phyloP scores from a whole-genome alignment of 1,140 invertebrate genomes.

The Drosophila parabipectinata region DNA sequence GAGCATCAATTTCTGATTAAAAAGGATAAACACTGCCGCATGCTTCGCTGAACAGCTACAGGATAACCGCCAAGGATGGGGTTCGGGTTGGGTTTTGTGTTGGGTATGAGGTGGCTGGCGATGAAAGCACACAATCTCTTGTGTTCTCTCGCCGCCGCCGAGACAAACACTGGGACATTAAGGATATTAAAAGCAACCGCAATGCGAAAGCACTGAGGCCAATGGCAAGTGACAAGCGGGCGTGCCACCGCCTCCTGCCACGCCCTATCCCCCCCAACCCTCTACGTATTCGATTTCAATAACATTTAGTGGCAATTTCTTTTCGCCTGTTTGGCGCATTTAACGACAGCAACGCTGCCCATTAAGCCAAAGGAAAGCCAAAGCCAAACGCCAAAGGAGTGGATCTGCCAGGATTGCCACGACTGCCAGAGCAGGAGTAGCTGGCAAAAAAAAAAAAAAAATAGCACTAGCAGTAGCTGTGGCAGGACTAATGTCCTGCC shows the following conservation, averaged over 20 bases:
- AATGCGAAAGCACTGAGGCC: constrained; percentile 10
- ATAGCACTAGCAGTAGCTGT: constrained; percentile 7
- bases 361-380: constrained; percentile 44
- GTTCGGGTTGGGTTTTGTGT: not conserved
- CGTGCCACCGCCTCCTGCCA: not conserved
- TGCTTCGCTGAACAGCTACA: constrained; percentile 27
- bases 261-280: not conserved
- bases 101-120: not conserved
- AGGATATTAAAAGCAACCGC: constrained; percentile 50
- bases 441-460: not conserved
- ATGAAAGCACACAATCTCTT: constrained; percentile 11
- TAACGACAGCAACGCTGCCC: constrained; percentile 57
- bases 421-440: not conserved
- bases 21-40: constrained; percentile 49
- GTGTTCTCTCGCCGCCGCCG: not conserved
- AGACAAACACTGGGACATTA: constrained; percentile 38
- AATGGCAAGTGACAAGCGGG: constrained; percentile 37
- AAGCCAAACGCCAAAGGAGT: constrained; percentile 11
- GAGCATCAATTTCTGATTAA: constrained; percentile 71
- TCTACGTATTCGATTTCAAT: constrained; percentile 72
- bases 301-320: constrained; percentile 77
- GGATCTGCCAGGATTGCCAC: constrained; percentile 8
- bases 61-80: constrained; percentile 11
- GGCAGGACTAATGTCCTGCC: constrained; percentile 59
- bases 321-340: constrained; percentile 55